These are phyloP conservation scores for Coelogynopora nodosa DNA, from an alignment of 2,888 invertebrate genomes.

Conservation along the genomic window DNA sequence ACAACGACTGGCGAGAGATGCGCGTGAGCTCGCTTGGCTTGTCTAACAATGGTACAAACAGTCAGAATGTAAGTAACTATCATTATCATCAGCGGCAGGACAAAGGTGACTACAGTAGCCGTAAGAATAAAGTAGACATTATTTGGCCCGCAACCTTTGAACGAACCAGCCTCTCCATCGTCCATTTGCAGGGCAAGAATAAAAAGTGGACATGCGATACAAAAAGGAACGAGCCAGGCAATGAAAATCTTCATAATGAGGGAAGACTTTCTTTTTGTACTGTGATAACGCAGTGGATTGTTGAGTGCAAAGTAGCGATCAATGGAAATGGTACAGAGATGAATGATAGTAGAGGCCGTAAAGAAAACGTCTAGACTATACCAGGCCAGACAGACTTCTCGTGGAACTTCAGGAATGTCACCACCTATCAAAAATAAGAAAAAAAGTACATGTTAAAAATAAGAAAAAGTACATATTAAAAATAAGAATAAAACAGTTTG, in stretches of 20 bases:
- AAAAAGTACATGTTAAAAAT: too few species aligned
- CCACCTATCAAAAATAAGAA: too few species aligned
- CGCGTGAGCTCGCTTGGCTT: slow-evolving; percentile 43
- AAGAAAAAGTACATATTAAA: too few species aligned
- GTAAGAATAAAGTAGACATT: slow-evolving; percentile 51
- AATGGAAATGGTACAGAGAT: slow-evolving; percentile 51
- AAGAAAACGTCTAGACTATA: slow-evolving; percentile 52
- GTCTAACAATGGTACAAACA: slow-evolving; percentile 49
- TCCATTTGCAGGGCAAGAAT: slow-evolving; percentile 46
- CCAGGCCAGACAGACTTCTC: slow-evolving; percentile 50
- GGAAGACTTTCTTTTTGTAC: slow-evolving; percentile 49
- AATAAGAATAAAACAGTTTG: too few species aligned
- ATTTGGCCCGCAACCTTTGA: slow-evolving; percentile 52
- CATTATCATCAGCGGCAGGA: slow-evolving; percentile 52
- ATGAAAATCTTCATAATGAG: slow-evolving; percentile 50
- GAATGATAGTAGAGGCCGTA: slow-evolving; percentile 52
- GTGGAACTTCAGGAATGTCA: slow-evolving; percentile 34
- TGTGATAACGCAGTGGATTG: slow-evolving; percentile 50
- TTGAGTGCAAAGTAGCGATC: slow-evolving; percentile 51
- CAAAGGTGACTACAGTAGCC: slow-evolving; percentile 51
- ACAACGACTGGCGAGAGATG: slow-evolving; percentile 34
- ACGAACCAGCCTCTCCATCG: slow-evolving; percentile 42
- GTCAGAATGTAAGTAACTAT: slow-evolving; percentile 51
- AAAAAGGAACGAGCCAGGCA: slow-evolving; percentile 51
- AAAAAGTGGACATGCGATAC: slow-evolving; percentile 51